Conservation (phyloP, 2,113 vertebrate genomes). For the Dolichotis patagonum region DNA sequence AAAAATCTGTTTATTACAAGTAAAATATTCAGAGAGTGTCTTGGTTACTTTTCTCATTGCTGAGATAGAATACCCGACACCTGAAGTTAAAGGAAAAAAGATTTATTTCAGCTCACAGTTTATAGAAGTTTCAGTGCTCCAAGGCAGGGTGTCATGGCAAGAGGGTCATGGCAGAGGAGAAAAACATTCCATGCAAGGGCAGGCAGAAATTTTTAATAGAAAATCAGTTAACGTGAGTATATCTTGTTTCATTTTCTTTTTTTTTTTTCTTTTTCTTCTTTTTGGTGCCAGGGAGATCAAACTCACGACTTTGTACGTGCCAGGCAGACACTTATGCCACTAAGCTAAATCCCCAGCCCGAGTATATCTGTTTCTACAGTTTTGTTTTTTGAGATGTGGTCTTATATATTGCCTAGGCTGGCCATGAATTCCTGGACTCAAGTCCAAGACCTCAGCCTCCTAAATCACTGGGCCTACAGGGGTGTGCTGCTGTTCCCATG, state of each 20-base stretch:
- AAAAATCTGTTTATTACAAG: background rate
- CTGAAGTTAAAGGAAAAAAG: background rate
- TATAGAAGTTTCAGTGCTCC: background rate
- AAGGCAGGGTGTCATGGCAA: background rate
- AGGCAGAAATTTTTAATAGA: background rate
- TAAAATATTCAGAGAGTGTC: constrained; percentile 18
- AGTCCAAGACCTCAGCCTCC: background rate
- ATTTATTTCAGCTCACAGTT: background rate
- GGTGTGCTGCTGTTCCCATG: background rate
- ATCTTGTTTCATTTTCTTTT: too few relatives aligned
- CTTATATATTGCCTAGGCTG: background rate
- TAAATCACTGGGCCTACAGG: background rate
- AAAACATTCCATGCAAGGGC: background rate
- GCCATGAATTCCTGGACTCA: background rate
- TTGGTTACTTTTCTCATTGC: background rate
- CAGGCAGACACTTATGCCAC: too few relatives aligned
- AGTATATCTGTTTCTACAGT: background rate
- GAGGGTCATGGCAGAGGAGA: background rate
- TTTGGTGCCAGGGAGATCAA: too few relatives aligned
- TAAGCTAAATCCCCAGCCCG: too few relatives aligned
- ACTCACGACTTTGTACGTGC: too few relatives aligned
- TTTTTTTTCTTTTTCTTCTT: too few relatives aligned
- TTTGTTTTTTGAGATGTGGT: background rate
- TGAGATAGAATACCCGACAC: background rate
- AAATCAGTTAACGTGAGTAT: background rate